phyloP scores from a whole-genome alignment of 2,797 vertebrate genomes.

The Aulostomus chinensis region DNA sequence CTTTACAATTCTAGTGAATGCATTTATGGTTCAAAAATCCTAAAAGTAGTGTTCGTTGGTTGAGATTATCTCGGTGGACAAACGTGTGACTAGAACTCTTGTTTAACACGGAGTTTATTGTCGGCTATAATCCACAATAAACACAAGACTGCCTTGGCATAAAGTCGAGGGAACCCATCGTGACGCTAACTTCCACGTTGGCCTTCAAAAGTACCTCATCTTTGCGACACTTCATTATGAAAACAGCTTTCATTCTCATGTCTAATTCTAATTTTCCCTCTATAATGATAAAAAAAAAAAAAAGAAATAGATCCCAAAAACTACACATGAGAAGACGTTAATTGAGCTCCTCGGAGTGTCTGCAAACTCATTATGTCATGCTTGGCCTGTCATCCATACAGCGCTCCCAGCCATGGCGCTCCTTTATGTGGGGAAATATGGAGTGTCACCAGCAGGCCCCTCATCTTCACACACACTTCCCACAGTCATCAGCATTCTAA shows the following conservation, averaged over 20 bases:
- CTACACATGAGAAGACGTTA: slow-evolving; percentile 60
- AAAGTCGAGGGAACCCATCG: too few relatives aligned
- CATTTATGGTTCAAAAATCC: too few relatives aligned
- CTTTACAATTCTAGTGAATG: too few relatives aligned
- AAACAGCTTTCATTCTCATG: slow-evolving; percentile 46
- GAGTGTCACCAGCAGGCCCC: slow-evolving; percentile 67
- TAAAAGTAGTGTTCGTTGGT: too few relatives aligned
- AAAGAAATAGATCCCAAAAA: slow-evolving; percentile 61
- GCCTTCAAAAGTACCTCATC: too few relatives aligned
- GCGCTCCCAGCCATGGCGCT: slow-evolving; percentile 51
- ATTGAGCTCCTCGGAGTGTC: slow-evolving; percentile 67
- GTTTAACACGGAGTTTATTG: too few relatives aligned
- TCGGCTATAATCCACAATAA: too few relatives aligned
- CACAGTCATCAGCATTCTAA: slow-evolving; percentile 82
- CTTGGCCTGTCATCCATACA: slow-evolving; percentile 71
- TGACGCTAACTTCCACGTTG: too few relatives aligned
- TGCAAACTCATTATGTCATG: slow-evolving; percentile 70
- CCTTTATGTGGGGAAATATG: slow-evolving; percentile 60
- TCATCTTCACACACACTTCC: slow-evolving; percentile 74
- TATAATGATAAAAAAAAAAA: slow-evolving; percentile 59
- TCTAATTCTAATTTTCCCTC: slow-evolving; percentile 60
- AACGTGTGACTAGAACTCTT: too few relatives aligned
- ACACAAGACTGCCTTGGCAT: too few relatives aligned
- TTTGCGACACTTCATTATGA: too few relatives aligned
- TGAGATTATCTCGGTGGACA: too few relatives aligned